A percentile compares a stretch with the other conserved stretches of the same genome.
Evolutionary conservation across 2,113 vertebrate genomes (phyloP).

Genomic region (Gavialis gangeticus): DNA sequence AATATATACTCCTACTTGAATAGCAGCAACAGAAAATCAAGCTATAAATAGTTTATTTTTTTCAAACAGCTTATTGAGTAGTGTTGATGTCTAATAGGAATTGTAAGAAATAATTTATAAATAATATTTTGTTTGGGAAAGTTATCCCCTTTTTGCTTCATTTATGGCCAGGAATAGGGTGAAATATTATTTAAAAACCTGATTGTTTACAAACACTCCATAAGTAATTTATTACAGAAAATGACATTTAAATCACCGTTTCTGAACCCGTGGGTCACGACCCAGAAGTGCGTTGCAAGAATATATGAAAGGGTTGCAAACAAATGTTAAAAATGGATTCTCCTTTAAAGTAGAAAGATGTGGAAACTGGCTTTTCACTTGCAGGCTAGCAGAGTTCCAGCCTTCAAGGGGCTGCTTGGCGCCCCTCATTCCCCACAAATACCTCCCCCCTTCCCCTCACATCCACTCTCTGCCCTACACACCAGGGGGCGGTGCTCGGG

Average conservation of each 20-base stretch:
- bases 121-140: neutral
- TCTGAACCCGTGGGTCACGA: too few relatives aligned
- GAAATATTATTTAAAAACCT: slow-evolving; percentile 9
- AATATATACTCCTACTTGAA: neutral
- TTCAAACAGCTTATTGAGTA: neutral
- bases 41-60: neutral
- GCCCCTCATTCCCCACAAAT: too few relatives aligned
- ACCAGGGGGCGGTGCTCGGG: too few relatives aligned
- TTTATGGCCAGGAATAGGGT: neutral
- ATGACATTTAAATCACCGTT: neutral
- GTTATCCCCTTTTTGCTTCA: neutral
- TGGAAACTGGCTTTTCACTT: too few relatives aligned
- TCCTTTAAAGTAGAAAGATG: too few relatives aligned
- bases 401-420: too few relatives aligned
- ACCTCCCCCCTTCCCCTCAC: too few relatives aligned
- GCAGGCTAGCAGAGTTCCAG: too few relatives aligned
- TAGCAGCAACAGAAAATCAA: neutral
- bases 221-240: neutral
- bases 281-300: too few relatives aligned
- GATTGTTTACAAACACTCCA: neutral
- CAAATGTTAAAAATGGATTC: too few relatives aligned
- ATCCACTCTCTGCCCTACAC: too few relatives aligned
- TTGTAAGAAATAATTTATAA: neutral
- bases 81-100: neutral
- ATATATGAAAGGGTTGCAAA: too few relatives aligned